Percentiles rank a stretch among this genome's conserved stretches.
Evolutionary conservation across 1,140 invertebrate genomes (phyloP).

Genomic region (Trachymyrmex cornetzi): DNA sequence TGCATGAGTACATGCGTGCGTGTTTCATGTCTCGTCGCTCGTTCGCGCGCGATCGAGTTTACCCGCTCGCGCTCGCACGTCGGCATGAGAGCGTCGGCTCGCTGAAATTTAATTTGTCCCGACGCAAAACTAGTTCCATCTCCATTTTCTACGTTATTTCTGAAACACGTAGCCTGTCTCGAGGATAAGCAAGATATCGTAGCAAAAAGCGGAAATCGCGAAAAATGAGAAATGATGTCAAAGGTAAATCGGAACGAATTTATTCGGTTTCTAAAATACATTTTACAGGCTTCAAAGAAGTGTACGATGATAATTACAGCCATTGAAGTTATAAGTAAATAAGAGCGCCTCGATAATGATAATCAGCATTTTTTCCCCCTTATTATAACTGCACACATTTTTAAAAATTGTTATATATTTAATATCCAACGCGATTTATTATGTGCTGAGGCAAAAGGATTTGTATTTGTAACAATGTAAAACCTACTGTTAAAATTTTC

Average conservation of each 20-base stretch:
- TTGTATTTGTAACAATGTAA: constrained; percentile 17
- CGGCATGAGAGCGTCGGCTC: constrained; percentile 34
- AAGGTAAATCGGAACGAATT: constrained; percentile 5
- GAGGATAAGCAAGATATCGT: constrained; percentile 47
- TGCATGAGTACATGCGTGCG: constrained; percentile 41
- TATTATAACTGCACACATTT: not conserved
- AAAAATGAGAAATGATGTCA: constrained; percentile 26
- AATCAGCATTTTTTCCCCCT: not conserved
- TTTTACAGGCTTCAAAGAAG: not conserved
- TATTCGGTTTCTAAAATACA: not conserved
- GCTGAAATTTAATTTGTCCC: constrained; percentile 62
- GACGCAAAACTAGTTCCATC: constrained; percentile 46
- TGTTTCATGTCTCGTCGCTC: constrained; percentile 43
- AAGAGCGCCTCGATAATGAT: not conserved
- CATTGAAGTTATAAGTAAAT: not conserved
- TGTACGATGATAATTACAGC: not conserved
- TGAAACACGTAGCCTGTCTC: constrained; percentile 31
- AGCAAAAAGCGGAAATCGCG: constrained; percentile 38
- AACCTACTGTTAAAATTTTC: constrained; percentile 26
- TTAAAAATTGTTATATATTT: not conserved
- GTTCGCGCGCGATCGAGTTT: constrained; percentile 54
- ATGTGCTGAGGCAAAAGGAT: not conserved
- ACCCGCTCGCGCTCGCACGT: constrained; percentile 40
- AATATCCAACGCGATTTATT: not conserved
- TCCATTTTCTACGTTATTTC: constrained; percentile 53